Evolutionary conservation across 2,113 vertebrate species (phyloP).

Genomic region (Psittacara wagleri): DNA sequence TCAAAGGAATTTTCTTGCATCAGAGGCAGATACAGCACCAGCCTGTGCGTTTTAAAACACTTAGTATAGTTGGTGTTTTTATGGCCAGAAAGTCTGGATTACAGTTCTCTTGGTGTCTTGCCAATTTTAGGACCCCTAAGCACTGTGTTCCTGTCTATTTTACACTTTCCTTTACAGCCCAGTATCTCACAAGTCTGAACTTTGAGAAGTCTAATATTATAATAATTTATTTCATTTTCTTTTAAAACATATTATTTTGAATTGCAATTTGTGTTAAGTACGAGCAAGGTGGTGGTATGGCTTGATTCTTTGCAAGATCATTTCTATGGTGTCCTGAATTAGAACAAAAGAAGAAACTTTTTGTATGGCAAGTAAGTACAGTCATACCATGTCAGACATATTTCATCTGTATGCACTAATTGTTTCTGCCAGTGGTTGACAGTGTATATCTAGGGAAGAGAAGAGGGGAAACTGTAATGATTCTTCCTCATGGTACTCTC

Average conservation of each 20-base stretch:
- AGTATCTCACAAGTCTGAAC: not conserved
- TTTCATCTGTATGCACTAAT: not conserved
- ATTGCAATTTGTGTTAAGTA: not conserved
- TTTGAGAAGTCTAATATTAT: not conserved
- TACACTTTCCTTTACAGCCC: not conserved
- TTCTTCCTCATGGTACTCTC: not conserved
- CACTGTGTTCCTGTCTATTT: not conserved
- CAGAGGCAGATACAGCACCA: not conserved
- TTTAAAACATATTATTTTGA: not conserved
- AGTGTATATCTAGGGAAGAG: not conserved
- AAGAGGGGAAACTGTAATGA: not conserved
- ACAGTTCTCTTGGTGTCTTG: not conserved
- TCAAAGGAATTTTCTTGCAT: not conserved
- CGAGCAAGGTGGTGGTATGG: not conserved
- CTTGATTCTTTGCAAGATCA: not conserved
- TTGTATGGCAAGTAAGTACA: not conserved
- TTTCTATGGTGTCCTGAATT: not conserved
- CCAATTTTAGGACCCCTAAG: not conserved
- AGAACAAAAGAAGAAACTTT: not conserved
- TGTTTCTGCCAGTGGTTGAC: not conserved
- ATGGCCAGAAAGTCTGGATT: not conserved
- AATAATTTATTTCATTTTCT: not conserved
- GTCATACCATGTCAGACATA: not conserved
- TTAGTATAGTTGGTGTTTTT: not conserved
- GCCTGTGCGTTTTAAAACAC: not conserved